Conservation (phyloP, 1,140 invertebrate species). For the Drosophila watanabei region DNA sequence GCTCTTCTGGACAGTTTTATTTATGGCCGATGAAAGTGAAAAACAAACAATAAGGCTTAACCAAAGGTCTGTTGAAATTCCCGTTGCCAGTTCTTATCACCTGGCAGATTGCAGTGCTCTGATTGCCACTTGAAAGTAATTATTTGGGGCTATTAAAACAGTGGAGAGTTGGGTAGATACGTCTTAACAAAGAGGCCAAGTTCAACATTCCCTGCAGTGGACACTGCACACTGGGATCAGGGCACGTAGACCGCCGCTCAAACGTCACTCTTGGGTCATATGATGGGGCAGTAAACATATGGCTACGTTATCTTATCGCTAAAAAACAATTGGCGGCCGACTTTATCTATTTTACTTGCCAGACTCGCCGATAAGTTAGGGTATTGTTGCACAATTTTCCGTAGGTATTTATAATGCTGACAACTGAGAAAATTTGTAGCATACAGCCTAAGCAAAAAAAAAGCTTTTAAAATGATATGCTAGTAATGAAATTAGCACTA, state of each 20-base stretch:
- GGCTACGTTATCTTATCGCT: conserved; percentile 47
- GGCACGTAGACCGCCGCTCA: conserved; percentile 45
- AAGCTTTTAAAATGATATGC: neutral
- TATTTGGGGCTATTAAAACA: conserved; percentile 35
- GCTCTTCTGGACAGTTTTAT: conserved; percentile 10
- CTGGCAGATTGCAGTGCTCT: conserved; percentile 11
- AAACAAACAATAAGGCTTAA: conserved; percentile 34
- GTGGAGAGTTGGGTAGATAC: neutral
- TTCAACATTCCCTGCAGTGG: conserved; percentile 27
- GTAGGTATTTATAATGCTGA: conserved; percentile 17
- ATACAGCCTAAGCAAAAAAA: neutral
- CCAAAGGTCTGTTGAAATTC: conserved; percentile 34
- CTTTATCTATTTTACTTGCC: conserved; percentile 24
- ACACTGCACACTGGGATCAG: conserved; percentile 40
- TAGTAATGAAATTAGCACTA: neutral
- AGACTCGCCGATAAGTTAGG: conserved; percentile 22
- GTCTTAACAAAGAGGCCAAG: conserved; percentile 22
- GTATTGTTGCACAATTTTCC: conserved; percentile 14
- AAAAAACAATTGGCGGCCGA: conserved; percentile 4
- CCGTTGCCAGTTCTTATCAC: conserved; percentile 20
- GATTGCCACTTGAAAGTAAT: conserved; percentile 47
- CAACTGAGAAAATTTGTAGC: neutral
- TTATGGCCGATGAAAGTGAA: conserved; percentile 60
- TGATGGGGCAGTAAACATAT: conserved; percentile 42
- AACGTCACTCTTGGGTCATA: conserved; percentile 41